Base-by-base conservation (phyloP, 2,797 vertebrate species). In the Coregonus sp. region DNA sequence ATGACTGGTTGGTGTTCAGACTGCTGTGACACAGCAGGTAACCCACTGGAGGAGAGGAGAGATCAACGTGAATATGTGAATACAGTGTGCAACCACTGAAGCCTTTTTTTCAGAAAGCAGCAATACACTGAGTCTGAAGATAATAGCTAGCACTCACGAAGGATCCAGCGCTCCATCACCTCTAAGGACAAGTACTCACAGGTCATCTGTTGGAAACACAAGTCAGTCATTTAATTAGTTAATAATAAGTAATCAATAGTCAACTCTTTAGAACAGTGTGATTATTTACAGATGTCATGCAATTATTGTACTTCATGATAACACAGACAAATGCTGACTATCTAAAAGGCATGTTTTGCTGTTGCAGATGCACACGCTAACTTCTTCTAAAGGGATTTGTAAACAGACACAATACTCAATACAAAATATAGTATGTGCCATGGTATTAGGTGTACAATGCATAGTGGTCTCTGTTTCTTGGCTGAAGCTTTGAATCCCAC, bases 121-220 rank as follows among this genome's bases (percentile, higher is more conserved):
- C 40, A 9, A 9, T 12, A 47, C 9, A 47, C 2, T 1, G 40
- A 3, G 40, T 47, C 40, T 4, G n/a, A 3, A 59, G 33, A 50
- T 14, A 14, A 50, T 14, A 31, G 15, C 25, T 70, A 4, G 72
- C 67, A 95, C 97, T 95, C 92, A 99, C 98, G 85, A 56, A 97
- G 84, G 75, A 99, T 97, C 98, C 98, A 99, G 68, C 96, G 94
- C 84, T 99, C 97, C 95, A 99, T 97, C 79, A 93, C 93, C 75
- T 99, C 97, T 91, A 96, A 88, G 1, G 98, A 92, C 77, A 99
- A 91, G 86, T 97, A 99, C 89, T 99, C 98, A 70, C 97, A 47
- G 40, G 95, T 92, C 91, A 98, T 96, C 97, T 98, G 90, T 72
- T 47, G 76, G 35, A 66, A 86, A 31, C 84, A 61, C 4, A 81